phyloP scores from a whole-genome alignment of 2,888 invertebrate species.

The Scrobipalpa atriplicella region DNA sequence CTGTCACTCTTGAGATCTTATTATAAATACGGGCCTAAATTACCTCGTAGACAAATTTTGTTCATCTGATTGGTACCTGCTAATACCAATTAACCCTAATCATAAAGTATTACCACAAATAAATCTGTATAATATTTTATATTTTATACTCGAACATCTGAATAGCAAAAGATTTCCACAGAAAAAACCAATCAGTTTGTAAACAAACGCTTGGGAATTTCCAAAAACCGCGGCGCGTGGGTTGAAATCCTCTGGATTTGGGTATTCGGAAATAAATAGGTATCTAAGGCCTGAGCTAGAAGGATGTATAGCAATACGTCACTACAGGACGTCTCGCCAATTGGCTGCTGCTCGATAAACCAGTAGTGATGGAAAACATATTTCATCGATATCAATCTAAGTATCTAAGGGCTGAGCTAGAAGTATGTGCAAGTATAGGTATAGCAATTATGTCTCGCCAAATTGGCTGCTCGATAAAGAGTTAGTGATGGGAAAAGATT shows the following conservation, averaged over 20 bases:
- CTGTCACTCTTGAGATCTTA: no score
- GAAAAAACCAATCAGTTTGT: neutral
- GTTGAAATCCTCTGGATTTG: constrained; percentile 55
- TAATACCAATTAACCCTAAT: no score
- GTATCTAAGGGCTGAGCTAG: no score
- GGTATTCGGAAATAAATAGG: constrained; percentile 67
- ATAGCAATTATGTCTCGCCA: no score
- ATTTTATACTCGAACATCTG: neutral
- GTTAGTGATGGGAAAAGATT: no score
- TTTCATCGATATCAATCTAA: constrained; percentile 34
- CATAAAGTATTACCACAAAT: no score
- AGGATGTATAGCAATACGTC: constrained; percentile 75
- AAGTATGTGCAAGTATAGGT: no score
- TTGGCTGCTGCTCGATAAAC: constrained; percentile 63
- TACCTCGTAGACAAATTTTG: no score
- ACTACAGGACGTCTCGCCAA: constrained; percentile 57
- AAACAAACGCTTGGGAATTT: neutral
- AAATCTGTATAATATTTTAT: no score
- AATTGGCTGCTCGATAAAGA: no score
- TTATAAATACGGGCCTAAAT: no score
- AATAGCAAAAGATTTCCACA: neutral
- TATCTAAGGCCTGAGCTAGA: constrained; percentile 63
- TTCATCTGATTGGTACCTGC: no score
- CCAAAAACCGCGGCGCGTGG: constrained; percentile 44
- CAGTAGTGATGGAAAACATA: constrained; percentile 42